Evolutionary conservation across 37 sponge, comb jelly and placozoan genomes (phyloP), one percentile per base, ranked within the genome.

Genomic region (Aphrocallistes beatrix): DNA sequence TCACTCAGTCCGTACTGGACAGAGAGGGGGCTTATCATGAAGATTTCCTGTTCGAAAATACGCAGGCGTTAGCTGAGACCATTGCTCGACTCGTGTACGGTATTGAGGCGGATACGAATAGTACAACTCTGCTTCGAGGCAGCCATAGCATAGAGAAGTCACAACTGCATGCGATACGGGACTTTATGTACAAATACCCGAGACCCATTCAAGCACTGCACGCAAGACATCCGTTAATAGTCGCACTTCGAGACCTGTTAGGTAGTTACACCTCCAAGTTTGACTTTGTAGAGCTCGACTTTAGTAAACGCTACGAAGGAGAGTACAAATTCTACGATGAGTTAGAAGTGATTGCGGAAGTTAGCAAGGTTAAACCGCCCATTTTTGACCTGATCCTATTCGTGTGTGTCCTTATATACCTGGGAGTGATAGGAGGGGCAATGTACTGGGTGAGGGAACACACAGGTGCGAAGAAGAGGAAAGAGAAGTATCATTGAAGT

Each of bases 391-490:
- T 60, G 75, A 60, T 60, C 3, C 21, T 60, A 13, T 60, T 60
- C 34, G 28, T 60, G 25, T 19, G 10, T 28, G 75, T 60, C 28
- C 75, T 60, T 19, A 6, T 13, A 13, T 60, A 60, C n/a, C 21
- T 60, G n/a, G 75, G 75, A 6, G 75, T 13, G 25, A 13, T 60
- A 13, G 75, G 75, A 3, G 75, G 75, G 6, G 10, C 28, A 3
- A 60, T 60, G 75, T 60, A 60, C 75, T 60, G 75, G 75, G 75
- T 60, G 25, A 60, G 75, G 34, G 75, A 60, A 13, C n/a, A 30
- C 28, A 28, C n/a, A 21, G 34, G 34, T 3, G n/a, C 10, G n/a
- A 19, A 6, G 6, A 60, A 60, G 34, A 21, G 21, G 25, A 60
- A 60, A 28, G 75, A 60, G 75, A 60, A 60, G 21, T 60, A 60